Evolutionary conservation across 2,113 vertebrate species (phyloP).

Genomic region (Epinephelus cyanopodus): DNA sequence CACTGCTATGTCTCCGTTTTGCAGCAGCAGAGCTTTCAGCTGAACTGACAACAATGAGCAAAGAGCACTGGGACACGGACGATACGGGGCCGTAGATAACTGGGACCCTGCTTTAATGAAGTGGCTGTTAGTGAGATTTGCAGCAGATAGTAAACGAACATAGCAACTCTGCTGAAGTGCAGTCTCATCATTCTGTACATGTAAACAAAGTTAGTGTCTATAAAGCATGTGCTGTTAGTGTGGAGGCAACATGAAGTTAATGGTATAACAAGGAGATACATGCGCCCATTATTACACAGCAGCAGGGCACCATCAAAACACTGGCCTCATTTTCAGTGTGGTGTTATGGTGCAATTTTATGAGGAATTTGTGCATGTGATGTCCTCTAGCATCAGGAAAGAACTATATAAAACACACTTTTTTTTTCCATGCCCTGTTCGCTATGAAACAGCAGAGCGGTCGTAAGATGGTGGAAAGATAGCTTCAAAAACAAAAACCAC

Average conservation of each 20-base stretch:
- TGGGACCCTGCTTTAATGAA: conserved; percentile 47
- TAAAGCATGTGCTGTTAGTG: conserved; percentile 22
- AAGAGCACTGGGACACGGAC: conserved; percentile 6
- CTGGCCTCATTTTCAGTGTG: conserved; percentile 2
- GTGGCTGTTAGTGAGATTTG: conserved; percentile 55
- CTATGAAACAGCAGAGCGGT: neutral
- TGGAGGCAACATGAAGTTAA: conserved; percentile 4
- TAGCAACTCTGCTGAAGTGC: conserved; percentile 54
- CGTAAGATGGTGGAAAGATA: conserved; percentile 5
- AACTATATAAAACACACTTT: neutral
- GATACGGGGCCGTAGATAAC: conserved; percentile 29
- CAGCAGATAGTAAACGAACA: conserved; percentile 40
- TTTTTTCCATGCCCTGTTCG: conserved; percentile 3
- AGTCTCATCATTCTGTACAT: conserved; percentile 55
- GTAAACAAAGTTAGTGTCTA: conserved; percentile 28
- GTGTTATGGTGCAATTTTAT: conserved; percentile 22
- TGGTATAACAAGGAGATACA: conserved; percentile 16
- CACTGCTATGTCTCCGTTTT: neutral
- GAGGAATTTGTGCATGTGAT: conserved; percentile 10
- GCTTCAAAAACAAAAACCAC: conserved; percentile 21
- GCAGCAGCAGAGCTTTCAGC: neutral
- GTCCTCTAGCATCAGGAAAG: neutral
- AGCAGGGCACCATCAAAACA: neutral
- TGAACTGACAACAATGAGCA: neutral
- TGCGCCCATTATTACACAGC: neutral